Evolutionary conservation across 2,113 vertebrate genomes (phyloP), one percentile per base, ranked within the genome.

Genomic region (Sylvicapra grimmia): DNA sequence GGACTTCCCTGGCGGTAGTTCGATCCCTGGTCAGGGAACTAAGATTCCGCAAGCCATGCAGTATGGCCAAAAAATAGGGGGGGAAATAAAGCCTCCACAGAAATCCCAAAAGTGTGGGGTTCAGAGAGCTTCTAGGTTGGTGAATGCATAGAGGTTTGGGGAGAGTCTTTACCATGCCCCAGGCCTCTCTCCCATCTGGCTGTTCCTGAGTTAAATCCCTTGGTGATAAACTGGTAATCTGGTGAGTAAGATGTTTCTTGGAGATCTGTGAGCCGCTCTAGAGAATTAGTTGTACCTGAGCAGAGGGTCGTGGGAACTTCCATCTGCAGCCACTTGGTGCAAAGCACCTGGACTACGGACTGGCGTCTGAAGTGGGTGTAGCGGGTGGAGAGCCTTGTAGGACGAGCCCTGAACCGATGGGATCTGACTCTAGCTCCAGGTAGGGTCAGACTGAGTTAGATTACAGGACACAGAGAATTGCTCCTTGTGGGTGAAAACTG

Each of bases 351-450:
- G 9, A 18, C 19, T 85, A 6, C 61, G 4, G 4, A 40, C 51
- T 44, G 80, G 36, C 0, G 0, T 53, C 77, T 8, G 15, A 14
- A 56, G 47, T 0, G 6, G 11, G 47, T 19, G 27, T 8, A 16
- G 23, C 12, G 27, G 11, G 58, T 8, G 11, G 59, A 23, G 8
- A 44, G 59, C 21, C 90, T 44, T 40, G 79, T 21, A 68, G 59
- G 59, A 25, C 5, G 49, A 84, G 27, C 19, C 80, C 79, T 65
- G 33, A 33, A 27, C 31, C 16, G 8, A 9, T 54, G 79, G n/a
- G 59, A 54, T 54, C 49, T 11, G 49, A 44, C 2, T 1, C n/a
- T 44, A 3, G 53, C 59, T 82, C 44, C 77, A 5, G 47, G 80
- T 2, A 56, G 29, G 2, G 51, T 84, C 19, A 12, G 36, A 23